Conservation (phyloP, 2,797 vertebrate genomes). For the Threskiornis aethiopicus region DNA sequence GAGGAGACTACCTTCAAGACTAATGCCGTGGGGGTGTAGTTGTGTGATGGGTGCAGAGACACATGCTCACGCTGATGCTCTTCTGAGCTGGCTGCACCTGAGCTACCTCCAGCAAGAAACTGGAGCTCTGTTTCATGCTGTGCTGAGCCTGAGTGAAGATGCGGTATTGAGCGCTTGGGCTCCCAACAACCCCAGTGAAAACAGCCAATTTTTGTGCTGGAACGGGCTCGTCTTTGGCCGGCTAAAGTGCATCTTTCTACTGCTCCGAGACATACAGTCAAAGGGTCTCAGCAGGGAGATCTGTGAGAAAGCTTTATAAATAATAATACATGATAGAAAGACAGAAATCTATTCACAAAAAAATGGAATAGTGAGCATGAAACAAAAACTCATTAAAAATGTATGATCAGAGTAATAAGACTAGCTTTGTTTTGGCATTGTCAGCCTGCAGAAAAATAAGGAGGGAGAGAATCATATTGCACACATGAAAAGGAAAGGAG, state of each 20-base stretch:
- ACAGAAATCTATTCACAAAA: slow-evolving; percentile 28
- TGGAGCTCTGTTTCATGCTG: not conserved
- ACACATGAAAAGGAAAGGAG: slow-evolving; percentile 5
- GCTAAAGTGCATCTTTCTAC: not conserved
- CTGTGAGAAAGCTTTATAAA: slow-evolving; percentile 27
- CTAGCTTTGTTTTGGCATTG: slow-evolving; percentile 43
- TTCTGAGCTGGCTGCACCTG: not conserved
- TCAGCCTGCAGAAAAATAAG: not conserved
- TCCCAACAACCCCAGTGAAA: not conserved
- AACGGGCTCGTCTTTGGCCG: not conserved
- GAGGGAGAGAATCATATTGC: not conserved
- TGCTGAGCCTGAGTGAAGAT: not conserved
- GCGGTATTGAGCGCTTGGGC: not conserved
- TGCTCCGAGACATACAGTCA: not conserved
- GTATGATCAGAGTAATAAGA: slow-evolving; percentile 39
- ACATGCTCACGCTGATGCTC: not conserved
- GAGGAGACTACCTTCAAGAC: not conserved
- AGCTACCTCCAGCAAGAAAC: not conserved
- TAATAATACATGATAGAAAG: slow-evolving; percentile 26
- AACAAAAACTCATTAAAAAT: slow-evolving; percentile 62
- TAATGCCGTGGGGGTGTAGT: too few species aligned
- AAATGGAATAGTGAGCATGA: slow-evolving; percentile 6
- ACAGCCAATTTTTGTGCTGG: not conserved
- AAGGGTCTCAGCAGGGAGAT: not conserved
- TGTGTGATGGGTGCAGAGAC: not conserved